Conservation (phyloP, 2,797 vertebrate genomes). For the Coccyzus lansbergi region DNA sequence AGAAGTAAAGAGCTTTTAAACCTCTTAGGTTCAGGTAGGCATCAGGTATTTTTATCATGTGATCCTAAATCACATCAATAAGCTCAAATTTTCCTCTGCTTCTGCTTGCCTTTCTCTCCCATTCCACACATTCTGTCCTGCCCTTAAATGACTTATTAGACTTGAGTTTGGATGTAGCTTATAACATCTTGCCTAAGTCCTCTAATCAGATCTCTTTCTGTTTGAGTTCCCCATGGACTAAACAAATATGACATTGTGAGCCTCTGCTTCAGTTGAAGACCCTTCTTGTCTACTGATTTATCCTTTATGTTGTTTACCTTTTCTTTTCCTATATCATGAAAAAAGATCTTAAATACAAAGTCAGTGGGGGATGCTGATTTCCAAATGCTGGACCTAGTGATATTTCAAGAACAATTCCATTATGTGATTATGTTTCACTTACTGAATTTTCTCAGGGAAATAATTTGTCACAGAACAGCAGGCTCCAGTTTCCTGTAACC, state of each 20-base stretch:
- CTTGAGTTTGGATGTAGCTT: neutral
- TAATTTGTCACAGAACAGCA: constrained; percentile 10
- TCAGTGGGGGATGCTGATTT: neutral
- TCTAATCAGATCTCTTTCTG: neutral
- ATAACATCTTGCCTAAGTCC: neutral
- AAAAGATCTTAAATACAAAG: constrained; percentile 15
- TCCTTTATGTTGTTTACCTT: constrained; percentile 3
- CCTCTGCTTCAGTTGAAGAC: neutral
- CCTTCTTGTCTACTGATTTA: neutral
- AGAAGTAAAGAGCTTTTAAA: neutral
- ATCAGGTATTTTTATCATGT: neutral
- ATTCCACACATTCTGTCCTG: neutral
- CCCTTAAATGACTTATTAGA: neutral
- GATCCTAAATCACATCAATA: neutral
- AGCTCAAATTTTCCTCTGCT: neutral
- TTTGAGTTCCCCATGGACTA: neutral
- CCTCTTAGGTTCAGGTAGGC: neutral
- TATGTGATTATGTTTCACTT: constrained; percentile 53
- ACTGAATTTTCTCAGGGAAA: constrained; percentile 19
- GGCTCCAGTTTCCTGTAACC: constrained; percentile 24
- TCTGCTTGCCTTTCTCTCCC: neutral
- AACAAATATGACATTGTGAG: neutral
- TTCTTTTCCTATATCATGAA: constrained; percentile 2
- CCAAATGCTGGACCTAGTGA: neutral
- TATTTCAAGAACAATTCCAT: constrained; percentile 52